These are phyloP conservation scores for Heterodera schachtii DNA, from an alignment of 1,140 invertebrate genomes.

Conservation along the genomic window DNA sequence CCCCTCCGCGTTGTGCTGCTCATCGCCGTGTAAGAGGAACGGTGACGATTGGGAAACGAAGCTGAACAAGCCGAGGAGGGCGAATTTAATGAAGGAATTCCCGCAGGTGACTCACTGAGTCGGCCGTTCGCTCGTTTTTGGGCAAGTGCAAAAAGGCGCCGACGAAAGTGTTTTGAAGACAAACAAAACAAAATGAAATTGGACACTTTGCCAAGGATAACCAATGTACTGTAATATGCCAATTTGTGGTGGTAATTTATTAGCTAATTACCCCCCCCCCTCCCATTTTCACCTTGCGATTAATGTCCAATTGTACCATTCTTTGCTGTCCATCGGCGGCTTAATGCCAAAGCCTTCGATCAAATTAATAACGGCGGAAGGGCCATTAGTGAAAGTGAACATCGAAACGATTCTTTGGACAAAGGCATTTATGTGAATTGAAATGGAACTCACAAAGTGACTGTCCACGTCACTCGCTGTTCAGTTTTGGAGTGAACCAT, in stretches of 20 bases:
- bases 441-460: slow-evolving; percentile 41
- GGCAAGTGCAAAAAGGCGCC: slow-evolving; percentile 54
- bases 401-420: slow-evolving; percentile 54
- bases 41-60: slow-evolving; percentile 26
- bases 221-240: slow-evolving; percentile 51
- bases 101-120: slow-evolving; percentile 8
- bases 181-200: slow-evolving; percentile 64
- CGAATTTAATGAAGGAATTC: slow-evolving; percentile 2
- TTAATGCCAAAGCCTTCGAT: slow-evolving; percentile 40
- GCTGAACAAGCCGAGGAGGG: slow-evolving; percentile 6
- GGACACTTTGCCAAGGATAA: slow-evolving; percentile 61
- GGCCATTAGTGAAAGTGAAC: slow-evolving; percentile 62
- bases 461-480: slow-evolving; percentile 61
- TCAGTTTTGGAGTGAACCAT: slow-evolving; percentile 54
- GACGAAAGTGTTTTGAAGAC: slow-evolving; percentile 62
- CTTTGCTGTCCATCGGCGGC: slow-evolving; percentile 21
- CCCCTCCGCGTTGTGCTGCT: slow-evolving; percentile 7
- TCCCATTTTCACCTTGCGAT: slow-evolving; percentile 21
- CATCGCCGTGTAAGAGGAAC: slow-evolving; percentile 15
- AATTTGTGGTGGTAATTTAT: slow-evolving; percentile 21
- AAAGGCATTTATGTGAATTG: not conserved
- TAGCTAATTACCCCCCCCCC: not conserved
- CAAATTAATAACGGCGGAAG: slow-evolving; percentile 60
- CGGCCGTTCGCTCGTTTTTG: slow-evolving; percentile 59
- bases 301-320: slow-evolving; percentile 47